These are phyloP conservation scores for Diogma glabrata DNA, from an alignment of 2,888 invertebrate genomes.

Conservation along the genomic window DNA sequence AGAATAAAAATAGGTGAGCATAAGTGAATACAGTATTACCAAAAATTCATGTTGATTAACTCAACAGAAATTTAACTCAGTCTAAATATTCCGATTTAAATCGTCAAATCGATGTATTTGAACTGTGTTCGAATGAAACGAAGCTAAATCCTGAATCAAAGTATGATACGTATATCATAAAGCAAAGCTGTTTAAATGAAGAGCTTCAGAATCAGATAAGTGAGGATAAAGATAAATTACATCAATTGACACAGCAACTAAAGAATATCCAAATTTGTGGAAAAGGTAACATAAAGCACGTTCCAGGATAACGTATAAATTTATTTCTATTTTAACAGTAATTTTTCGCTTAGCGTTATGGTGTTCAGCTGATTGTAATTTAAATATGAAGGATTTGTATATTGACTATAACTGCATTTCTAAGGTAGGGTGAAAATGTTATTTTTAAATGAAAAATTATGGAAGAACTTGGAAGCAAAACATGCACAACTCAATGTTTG, in stretches of 20 bases:
- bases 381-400: constrained; percentile 15
- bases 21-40: neutral
- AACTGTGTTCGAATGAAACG: constrained; percentile 1
- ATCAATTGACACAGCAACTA: constrained; percentile 14
- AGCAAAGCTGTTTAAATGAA: constrained; percentile 14
- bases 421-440: constrained; percentile 16
- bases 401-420: constrained; percentile 17
- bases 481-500: no score
- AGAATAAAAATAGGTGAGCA: constrained; percentile 6
- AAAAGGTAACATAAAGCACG: no score
- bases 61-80: constrained; percentile 12
- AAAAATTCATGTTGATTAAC: neutral
- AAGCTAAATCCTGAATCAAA: constrained; percentile 14
- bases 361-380: constrained; percentile 14
- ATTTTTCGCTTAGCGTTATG: constrained; percentile 4
- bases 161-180: constrained; percentile 14
- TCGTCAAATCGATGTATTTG: constrained; percentile 14
- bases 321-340: neutral
- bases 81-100: constrained; percentile 14
- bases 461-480: no score
- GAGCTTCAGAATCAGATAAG: constrained; percentile 10
- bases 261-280: constrained; percentile 15
- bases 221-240: constrained; percentile 16
- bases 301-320: neutral
- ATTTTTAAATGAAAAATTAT: no score